Evolutionary conservation across 1,140 invertebrate species (phyloP), one percentile per base, ranked within the genome.

Genomic region (Ips typographus): DNA sequence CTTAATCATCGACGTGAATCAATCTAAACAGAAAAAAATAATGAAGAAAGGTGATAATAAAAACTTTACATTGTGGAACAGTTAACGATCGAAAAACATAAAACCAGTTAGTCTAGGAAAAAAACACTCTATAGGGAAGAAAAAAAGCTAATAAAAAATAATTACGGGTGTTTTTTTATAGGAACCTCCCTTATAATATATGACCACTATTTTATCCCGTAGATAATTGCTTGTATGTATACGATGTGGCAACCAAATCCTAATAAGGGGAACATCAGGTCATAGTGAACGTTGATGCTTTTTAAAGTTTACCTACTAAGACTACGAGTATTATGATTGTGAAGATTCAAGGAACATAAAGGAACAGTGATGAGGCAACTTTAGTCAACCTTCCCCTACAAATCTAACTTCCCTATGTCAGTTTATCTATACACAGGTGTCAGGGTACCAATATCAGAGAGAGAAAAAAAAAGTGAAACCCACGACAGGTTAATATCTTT

Each of bases 401-500:
- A 41, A 53, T 36, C 4, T n/a, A n/a, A n/a, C 37, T 42, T 41
- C 47, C 47, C 53, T 39, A 36, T 22, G 38, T 59, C 44, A 40
- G 40, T 65, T 65, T 49, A 57, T 41, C 47, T 22, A 22, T 0
- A 70, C 71, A 72, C 71, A 72, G 71, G 71, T 72, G 71, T 72
- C 64, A 63, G 61, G 69, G 58, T 70, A 59, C 42, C 47, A 57
- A 56, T 60, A 39, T 40, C 22, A 22, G 22, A 22, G 22, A 22
- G 52, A 43, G 40, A 51, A 47, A 53, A 68, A 72, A 72, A 72
- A 72, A 68, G 63, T 59, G 68, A 70, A 72, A 66, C 67, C 68
- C 70, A 53, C 52, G 65, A 77, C 76, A 77, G 74, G 76, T 76
- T 76, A 76, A 77, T 77, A 71, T 73, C 74, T 72, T 68, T 77